Conservation (phyloP, 2,113 vertebrate species). For the Chaetops frenatus region DNA sequence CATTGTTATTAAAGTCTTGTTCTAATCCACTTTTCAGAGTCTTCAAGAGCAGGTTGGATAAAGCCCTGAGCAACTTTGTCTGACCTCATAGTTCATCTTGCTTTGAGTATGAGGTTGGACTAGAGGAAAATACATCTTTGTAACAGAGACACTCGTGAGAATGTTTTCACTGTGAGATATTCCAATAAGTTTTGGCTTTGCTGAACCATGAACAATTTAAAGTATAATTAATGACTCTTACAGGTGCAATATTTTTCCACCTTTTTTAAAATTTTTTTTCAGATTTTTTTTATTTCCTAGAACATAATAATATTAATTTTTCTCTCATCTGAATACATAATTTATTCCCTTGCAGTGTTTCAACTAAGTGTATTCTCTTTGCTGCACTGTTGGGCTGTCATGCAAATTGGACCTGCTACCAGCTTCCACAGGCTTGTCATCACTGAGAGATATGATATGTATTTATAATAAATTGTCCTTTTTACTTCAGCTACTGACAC, state of each 20-base stretch:
- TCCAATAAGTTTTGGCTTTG: not conserved
- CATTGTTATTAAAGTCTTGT: not conserved
- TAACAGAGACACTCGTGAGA: not conserved
- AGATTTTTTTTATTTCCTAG: not conserved
- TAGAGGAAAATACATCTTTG: not conserved
- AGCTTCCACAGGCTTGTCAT: conserved; percentile 29
- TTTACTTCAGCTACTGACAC: conserved; percentile 36
- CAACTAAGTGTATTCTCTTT: conserved; percentile 21
- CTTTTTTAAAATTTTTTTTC: not conserved
- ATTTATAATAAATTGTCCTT: conserved; percentile 49
- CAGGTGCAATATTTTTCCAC: not conserved
- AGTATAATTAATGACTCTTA: not conserved
- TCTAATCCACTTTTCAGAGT: not conserved
- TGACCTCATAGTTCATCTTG: not conserved
- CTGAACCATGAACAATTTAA: not conserved
- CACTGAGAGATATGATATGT: conserved; percentile 20
- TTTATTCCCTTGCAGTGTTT: conserved; percentile 2
- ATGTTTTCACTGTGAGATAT: not conserved
- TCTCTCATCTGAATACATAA: conserved; percentile 1
- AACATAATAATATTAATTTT: not conserved
- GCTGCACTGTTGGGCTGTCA: not conserved
- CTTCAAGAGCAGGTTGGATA: not conserved
- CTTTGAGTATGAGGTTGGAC: not conserved
- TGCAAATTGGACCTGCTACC: conserved; percentile 20
- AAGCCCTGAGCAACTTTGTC: not conserved